These are phyloP conservation scores for Habropoda laboriosa DNA, from an alignment of 1,140 invertebrate species.

Conservation along the genomic window DNA sequence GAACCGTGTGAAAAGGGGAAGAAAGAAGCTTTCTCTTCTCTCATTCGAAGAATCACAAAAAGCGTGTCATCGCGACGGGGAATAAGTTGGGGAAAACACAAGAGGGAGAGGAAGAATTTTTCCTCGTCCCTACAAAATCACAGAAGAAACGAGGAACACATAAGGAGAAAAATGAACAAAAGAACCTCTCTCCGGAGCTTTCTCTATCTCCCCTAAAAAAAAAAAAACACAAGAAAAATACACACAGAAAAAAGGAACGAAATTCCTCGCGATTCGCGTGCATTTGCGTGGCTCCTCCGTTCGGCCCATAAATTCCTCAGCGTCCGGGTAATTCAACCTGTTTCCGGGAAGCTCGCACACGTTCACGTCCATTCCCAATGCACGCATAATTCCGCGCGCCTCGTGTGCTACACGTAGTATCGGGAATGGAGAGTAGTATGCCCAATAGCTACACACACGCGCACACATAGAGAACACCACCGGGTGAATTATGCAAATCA, in stretches of 20 bases:
- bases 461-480: too few relatives aligned
- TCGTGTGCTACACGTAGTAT: background rate
- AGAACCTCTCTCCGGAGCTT: background rate
- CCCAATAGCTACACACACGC: too few relatives aligned
- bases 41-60: too few relatives aligned
- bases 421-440: background rate
- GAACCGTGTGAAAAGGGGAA: background rate
- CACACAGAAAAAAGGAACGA: background rate
- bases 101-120: too few relatives aligned
- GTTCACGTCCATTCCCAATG: background rate
- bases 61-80: too few relatives aligned
- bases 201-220: too few relatives aligned
- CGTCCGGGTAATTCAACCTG: conserved; percentile 25
- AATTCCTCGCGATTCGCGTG: conserved; percentile 14
- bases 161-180: background rate
- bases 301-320: conserved; percentile 30
- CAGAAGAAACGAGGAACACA: too few relatives aligned
- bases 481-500: conserved; percentile 59
- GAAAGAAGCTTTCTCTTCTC: too few relatives aligned
- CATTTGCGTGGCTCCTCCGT: conserved; percentile 10
- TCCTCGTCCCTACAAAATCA: too few relatives aligned
- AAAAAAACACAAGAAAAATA: too few relatives aligned
- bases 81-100: too few relatives aligned
- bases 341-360: background rate
- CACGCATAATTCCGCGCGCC: background rate